Base-by-base conservation (phyloP, 2,797 vertebrate species). In the Loris lydekkerianus region DNA sequence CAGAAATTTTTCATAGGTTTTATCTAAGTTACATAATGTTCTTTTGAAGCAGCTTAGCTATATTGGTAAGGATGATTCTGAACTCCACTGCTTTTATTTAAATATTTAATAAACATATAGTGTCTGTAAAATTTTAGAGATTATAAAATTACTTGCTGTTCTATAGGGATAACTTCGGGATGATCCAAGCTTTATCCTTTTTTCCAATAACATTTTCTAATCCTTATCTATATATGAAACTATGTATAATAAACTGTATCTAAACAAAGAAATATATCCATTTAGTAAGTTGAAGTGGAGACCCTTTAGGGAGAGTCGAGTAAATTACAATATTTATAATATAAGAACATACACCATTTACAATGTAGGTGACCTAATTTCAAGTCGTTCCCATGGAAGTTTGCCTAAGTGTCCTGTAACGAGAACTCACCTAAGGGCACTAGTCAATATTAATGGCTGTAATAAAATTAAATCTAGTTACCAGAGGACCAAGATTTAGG, bases 31-130 rank as follows among this genome's bases (percentile, higher is more conserved):
- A 53, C 70, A 76, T 86, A 46, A 92, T 56, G 4, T 10, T 86
- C 7, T 86, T 91, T 85, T 60, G 17, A 86, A 94, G 25, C 56
- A 75, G 31, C 67, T 77, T 85, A 29, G 10, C 53, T 88, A 31
- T 77, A 40, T 58, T 86, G 63, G 27, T 15, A 34, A 86, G 3
- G 89, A 7, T 76, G 76, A 77, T 67, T 94, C 60, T 89, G 53
- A 89, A 96, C 93, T 95, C 43, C 88, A 69, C 17, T 76, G n/a
- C 15, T 3, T 95, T 95, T 94, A 56, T 90, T 58, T 78, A 95
- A 96, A 86, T 95, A 91, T 81, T 97, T 95, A 86, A 93, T 69
- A 58, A 77, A 29, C 25, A 76, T 49, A 86, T 69, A 63, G 40
- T 84, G 27, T 5, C 18, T 69, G n/a, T 27, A 89, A 88, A 89